A percentile compares a stretch with the other conserved stretches of the same genome.
Conservation (phyloP, 2,888 invertebrate genomes). For the Zele albiditarsus region DNA sequence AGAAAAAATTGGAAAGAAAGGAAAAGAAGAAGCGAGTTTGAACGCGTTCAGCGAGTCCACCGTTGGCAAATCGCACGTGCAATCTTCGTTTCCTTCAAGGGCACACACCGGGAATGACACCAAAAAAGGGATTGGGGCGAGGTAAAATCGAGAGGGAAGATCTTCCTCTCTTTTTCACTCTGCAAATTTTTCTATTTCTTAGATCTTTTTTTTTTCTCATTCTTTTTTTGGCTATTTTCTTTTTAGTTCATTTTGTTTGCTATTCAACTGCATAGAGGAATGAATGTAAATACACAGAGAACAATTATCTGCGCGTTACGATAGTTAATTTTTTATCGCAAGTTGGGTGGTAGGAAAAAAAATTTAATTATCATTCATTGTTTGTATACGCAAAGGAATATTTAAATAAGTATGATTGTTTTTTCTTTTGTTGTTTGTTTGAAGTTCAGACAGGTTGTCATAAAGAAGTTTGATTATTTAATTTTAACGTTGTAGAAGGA, state of each 20-base stretch:
- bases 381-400: not conserved
- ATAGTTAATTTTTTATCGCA: too few species aligned
- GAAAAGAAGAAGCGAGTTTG: not conserved
- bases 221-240: not conserved
- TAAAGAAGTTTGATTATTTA: not conserved
- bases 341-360: not conserved
- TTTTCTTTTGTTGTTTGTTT: not conserved
- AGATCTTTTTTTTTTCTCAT: not conserved
- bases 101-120: constrained; percentile 16
- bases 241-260: not conserved
- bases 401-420: not conserved
- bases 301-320: too few species aligned
- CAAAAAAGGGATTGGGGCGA: constrained; percentile 48
- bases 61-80: constrained; percentile 45
- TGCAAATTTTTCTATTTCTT: not conserved
- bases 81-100: constrained; percentile 47
- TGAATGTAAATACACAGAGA: too few species aligned
- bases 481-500: not conserved
- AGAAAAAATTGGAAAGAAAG: not conserved
- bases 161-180: not conserved
- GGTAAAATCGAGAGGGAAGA: constrained; percentile 42
- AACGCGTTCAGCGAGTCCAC: not conserved
- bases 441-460: not conserved
- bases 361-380: not conserved
- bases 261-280: too few species aligned